phyloP scores from a whole-genome alignment of 2,888 invertebrate genomes.

The Oligia fasciuncula region DNA sequence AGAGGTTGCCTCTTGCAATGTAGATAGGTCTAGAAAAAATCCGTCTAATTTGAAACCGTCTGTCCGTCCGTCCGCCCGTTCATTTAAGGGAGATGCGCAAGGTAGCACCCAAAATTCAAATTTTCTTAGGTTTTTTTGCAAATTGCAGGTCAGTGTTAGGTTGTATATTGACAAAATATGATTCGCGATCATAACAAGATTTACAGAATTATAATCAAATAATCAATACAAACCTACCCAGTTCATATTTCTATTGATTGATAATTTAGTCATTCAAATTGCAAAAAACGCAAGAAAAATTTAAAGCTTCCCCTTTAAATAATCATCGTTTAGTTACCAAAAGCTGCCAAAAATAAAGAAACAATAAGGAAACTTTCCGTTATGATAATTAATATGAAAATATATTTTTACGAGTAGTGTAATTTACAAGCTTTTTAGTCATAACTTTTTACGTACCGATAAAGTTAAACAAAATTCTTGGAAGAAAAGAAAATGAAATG shows the following conservation, averaged over 20 bases:
- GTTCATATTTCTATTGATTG: too few species aligned
- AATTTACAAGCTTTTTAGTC: slow-evolving; percentile 50
- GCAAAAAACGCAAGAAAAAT: too few species aligned
- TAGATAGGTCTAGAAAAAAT: too few species aligned
- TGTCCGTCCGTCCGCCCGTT: not conserved
- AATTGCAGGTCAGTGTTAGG: not conserved
- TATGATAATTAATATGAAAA: slow-evolving; percentile 7
- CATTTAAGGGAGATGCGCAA: not conserved
- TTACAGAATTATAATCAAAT: too few species aligned
- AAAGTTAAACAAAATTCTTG: slow-evolving; percentile 40
- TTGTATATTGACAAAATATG: not conserved
- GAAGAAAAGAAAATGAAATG: slow-evolving; percentile 51
- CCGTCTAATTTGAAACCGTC: not conserved
- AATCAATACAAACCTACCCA: too few species aligned
- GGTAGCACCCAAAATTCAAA: not conserved
- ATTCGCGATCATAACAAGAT: not conserved
- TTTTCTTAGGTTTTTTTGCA: not conserved
- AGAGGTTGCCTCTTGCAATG: not conserved
- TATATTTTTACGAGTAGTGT: slow-evolving; percentile 15
- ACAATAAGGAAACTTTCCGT: slow-evolving; percentile 5
- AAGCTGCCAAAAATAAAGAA: not conserved
- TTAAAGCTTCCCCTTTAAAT: not conserved
- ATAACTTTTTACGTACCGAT: slow-evolving; percentile 41
- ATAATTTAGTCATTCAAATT: too few species aligned
- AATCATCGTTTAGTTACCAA: not conserved